These are phyloP conservation scores for Anodontia alba DNA, from an alignment of 2,888 invertebrate genomes.

Conservation along the genomic window DNA sequence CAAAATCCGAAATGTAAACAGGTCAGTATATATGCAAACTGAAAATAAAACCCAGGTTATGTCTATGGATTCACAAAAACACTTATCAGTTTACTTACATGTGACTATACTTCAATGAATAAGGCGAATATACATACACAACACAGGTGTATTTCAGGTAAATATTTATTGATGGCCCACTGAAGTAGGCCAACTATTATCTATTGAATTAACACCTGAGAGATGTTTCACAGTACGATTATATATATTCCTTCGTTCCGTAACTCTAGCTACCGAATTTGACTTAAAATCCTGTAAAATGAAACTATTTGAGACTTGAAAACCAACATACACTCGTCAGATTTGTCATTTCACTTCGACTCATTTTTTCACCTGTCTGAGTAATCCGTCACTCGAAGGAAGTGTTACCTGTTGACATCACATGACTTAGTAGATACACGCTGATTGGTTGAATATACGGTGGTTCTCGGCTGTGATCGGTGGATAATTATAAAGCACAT, in stretches of 20 bases:
- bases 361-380: constrained; percentile 11
- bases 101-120: constrained; percentile 7
- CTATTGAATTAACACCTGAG: constrained; percentile 10
- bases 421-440: constrained; percentile 7
- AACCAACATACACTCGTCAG: not conserved
- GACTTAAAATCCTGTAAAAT: not conserved
- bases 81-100: constrained; percentile 2
- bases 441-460: constrained; percentile 20
- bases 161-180: not conserved
- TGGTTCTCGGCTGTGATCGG: not conserved
- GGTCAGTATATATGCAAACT: too few species aligned
- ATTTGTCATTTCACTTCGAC: not conserved
- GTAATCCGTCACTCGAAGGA: constrained; percentile 14
- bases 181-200: not conserved
- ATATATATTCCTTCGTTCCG: not conserved
- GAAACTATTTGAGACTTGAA: not conserved
- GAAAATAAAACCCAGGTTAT: not conserved
- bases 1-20: too few species aligned
- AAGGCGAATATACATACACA: constrained; percentile 1
- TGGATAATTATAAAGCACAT: not conserved
- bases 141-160: constrained; percentile 14
- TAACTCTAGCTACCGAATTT: not conserved
- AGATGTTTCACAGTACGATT: not conserved
- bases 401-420: constrained; percentile 46
- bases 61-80: not conserved